Conservation (phyloP, 1,140 invertebrate species). For the Heliconius nattereri region DNA sequence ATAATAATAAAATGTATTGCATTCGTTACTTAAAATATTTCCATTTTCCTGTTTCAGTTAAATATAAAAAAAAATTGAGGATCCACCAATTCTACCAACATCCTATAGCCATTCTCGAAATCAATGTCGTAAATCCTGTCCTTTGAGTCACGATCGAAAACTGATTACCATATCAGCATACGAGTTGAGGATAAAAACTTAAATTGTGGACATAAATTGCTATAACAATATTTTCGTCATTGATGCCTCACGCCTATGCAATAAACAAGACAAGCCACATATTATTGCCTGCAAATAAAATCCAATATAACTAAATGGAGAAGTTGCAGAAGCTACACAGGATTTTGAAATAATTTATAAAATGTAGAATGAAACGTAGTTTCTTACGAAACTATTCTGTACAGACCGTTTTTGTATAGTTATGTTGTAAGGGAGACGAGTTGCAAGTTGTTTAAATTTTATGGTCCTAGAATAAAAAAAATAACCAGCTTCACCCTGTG, state of each 20-base stretch:
- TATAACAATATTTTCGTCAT: background rate
- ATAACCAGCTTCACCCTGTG: background rate
- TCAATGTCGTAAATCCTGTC: background rate
- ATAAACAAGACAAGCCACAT: background rate
- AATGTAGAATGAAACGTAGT: slow-evolving; percentile 29
- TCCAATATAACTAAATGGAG: background rate
- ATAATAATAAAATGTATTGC: no score
- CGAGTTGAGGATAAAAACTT: background rate
- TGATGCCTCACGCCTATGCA: background rate
- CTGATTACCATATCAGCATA: background rate
- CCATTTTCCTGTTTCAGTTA: background rate
- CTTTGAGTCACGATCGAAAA: background rate
- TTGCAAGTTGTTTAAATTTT: background rate
- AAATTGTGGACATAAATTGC: background rate
- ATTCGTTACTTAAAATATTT: background rate
- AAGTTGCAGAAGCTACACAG: slow-evolving; percentile 22
- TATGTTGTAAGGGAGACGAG: slow-evolving; percentile 27
- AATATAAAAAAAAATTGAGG: background rate
- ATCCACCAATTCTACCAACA: background rate
- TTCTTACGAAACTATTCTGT: slow-evolving; percentile 37
- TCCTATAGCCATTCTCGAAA: background rate
- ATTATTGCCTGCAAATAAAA: background rate
- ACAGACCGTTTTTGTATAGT: slow-evolving; percentile 25
- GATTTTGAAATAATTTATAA: slow-evolving; percentile 43
- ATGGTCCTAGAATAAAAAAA: background rate